Evolutionary conservation across 2,888 invertebrate species (phyloP), one percentile per base, ranked within the genome.

Genomic region (Neocrepidodera transversa): DNA sequence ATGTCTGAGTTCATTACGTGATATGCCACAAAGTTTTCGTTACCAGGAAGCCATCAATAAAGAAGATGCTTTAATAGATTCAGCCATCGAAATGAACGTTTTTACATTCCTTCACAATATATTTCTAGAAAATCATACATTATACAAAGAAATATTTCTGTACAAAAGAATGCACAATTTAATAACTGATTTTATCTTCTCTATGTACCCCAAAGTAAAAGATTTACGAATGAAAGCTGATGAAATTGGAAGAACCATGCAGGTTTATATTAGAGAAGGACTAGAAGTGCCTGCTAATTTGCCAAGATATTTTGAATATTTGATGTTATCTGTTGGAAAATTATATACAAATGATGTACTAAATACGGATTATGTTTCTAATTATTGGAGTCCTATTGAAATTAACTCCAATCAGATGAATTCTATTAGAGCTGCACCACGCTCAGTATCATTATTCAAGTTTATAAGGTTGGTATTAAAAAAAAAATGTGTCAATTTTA

Each of bases 161-260:
- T 84, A 92, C 70, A 86, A 91, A 16, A 86, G 93, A 40, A 81
- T 96, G 42, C 97, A 97, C 80, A 84, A 87, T 11, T 82, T 97
- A 6, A 83, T 97, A 51, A 93, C 94, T 0, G 96, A 97, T 80
- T 96, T 97, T 72, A 93, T 97, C 45, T 89, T 92, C 63, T 85
- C 92, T 53, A 93, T 96, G 93, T 96, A 95, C 52, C 85, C 94
- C 45, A 96, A 95, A 85, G 87, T 92, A 0, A 91, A 91, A 70
- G 92, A 93, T 75, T 79, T 93, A 60, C 82, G 91, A 47, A 89
- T 88, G 70, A 84, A 91, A 68, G 95, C 95, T 0, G 96, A 97
- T 78, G 97, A 97, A 78, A 89, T 90, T 1, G 91, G 93, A 10
- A 86, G 92, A 59, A 89, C 91, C 1, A 86, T 90, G 36, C 86